Base-by-base conservation (phyloP, 2,888 invertebrate species). In the Scrobipalpa atriplicella region DNA sequence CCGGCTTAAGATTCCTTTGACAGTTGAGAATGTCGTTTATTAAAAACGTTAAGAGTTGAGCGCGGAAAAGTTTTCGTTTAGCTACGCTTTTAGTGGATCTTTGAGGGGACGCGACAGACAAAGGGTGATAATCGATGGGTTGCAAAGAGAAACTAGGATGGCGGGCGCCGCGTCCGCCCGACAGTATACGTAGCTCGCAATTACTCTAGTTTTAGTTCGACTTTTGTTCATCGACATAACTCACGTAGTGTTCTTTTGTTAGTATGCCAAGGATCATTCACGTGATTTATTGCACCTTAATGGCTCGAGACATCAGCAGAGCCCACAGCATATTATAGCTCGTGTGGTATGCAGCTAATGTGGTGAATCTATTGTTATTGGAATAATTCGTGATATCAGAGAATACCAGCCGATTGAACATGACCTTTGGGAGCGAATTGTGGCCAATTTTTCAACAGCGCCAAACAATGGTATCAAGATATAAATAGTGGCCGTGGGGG, bases 21-120 rank as follows among this genome's bases (percentile, higher is more conserved):
- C 71, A 76, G 72, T 75, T 69, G 71, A 68, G 70, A 73, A 70
- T 73, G 70, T 72, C 70, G 71, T 72, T 70, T 77, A 75, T 76
- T 77, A 76, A 80, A 78, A 78, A 74, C 71, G 69, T 75, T 75
- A 69, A 74, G 68, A 69, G 71, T 70, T 66, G 67, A 75, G 72
- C 68, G 68, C 68, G 71, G 67, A 72, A 73, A 78, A 78, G 73
- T 79, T 77, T 60, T 43, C 52, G 39, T 62, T 19, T 75, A 80
- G 78, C 75, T 77, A 77, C 75, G 75, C 75, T 76, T 80, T 81
- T 76, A 75, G 75, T 68, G 70, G 72, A 71, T 72, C 72, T 80
- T 78, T 77, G 76, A 75, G 75, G 72, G 72, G 69, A 73, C 69
- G 71, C 71, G 69, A 73, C 69, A 74, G 73, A 75, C 75, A 78